Evolutionary conservation across 2,113 vertebrate species (phyloP).

Genomic region (Caretta caretta): DNA sequence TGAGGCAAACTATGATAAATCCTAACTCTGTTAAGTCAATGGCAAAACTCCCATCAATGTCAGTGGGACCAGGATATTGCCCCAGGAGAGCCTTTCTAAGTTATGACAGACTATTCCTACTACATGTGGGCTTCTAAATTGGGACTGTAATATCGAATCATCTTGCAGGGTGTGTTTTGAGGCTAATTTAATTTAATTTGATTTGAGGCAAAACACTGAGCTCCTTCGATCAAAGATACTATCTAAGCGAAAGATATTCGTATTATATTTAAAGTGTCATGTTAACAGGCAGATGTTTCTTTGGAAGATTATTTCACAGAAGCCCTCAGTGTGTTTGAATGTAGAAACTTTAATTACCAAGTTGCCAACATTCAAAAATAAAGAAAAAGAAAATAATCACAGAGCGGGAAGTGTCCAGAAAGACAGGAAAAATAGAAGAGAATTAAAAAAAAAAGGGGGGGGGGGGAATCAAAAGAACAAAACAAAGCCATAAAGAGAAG

Average conservation of each 20-base stretch:
- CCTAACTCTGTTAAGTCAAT: neutral
- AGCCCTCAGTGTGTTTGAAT: slow-evolving; percentile 34
- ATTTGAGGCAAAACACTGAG: slow-evolving; percentile 21
- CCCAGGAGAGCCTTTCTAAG: rapidly evolving
- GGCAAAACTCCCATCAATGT: neutral
- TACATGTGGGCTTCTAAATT: neutral
- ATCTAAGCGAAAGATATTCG: slow-evolving; percentile 34
- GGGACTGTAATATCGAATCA: slow-evolving; percentile 1
- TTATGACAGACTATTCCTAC: neutral
- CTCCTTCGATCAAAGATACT: slow-evolving; percentile 50
- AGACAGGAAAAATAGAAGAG: neutral
- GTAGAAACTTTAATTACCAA: slow-evolving; percentile 63
- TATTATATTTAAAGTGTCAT: slow-evolving; percentile 43
- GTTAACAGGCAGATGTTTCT: neutral
- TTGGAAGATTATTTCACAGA: slow-evolving; percentile 32
- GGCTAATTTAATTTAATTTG: slow-evolving; percentile 62
- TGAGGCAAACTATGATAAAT: neutral
- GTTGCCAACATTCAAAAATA: slow-evolving; percentile 62
- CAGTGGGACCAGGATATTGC: neutral
- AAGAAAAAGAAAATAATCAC: neutral
- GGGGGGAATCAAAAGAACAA: neutral
- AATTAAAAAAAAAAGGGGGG: neutral
- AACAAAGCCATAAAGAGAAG: neutral
- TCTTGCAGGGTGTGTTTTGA: neutral
- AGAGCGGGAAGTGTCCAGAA: slow-evolving; percentile 23